These are phyloP conservation scores for Cinclus mexicanus DNA, from an alignment of 2,113 vertebrate species.

Conservation along the genomic window DNA sequence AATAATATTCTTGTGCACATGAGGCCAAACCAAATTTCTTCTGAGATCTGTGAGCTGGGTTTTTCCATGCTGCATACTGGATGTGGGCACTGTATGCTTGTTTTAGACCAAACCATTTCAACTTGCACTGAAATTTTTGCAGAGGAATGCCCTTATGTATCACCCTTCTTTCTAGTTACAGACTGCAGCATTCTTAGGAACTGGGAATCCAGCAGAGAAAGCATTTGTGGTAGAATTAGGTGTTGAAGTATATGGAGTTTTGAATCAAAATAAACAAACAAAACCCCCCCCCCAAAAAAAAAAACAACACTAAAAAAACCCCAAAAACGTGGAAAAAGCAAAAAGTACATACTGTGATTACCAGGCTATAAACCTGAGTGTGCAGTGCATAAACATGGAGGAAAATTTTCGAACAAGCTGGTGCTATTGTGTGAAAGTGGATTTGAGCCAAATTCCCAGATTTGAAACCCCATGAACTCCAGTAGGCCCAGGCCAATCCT, in stretches of 20 bases:
- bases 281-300: neutral
- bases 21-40: neutral
- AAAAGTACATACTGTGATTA: constrained; percentile 9
- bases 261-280: neutral
- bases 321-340: neutral
- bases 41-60: neutral
- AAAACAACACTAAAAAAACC: neutral
- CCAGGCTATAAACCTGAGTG: neutral
- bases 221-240: neutral
- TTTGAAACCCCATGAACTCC: constrained; percentile 12
- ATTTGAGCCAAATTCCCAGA: constrained; percentile 25
- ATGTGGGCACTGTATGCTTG: neutral
- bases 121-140: neutral
- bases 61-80: neutral
- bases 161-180: neutral
- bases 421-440: neutral
- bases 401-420: neutral
- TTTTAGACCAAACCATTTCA: neutral
- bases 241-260: neutral
- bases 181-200: neutral
- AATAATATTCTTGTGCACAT: neutral
- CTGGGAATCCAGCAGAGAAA: neutral
- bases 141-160: neutral
- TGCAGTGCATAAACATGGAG: neutral
- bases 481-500: neutral